Base-by-base conservation (phyloP, 2,888 invertebrate genomes). In the Odontomyia ornata region DNA sequence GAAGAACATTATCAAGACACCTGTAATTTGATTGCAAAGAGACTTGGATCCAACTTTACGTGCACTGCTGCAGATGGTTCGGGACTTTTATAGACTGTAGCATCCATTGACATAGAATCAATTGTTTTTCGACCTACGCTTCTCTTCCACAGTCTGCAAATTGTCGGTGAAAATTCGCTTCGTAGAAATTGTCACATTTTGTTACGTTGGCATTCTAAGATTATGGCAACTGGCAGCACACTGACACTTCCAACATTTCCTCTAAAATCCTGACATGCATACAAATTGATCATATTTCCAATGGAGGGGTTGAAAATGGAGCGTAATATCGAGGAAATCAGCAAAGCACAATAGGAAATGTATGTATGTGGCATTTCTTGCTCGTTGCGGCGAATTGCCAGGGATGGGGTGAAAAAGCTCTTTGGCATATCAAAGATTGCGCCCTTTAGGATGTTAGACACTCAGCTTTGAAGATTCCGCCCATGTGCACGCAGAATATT, bases 241-340 rank as follows among this genome's bases (percentile, higher is more conserved):
- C 7, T 9, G 52, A 60, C 13, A 18, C 27, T 60, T 60, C 7
- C 21, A 60, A 60, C 23, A 60, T 60, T 18, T 23, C 21, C 21
- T 11, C n/a, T 60, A 60, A 67, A 67, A 11, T 43, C 43, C 23
- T 67, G 67, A 67, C 67, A 18, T 43, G 67, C 36, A 67, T 67
- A 67, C n/a, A 36, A 67, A 67, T 36, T 67, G 67, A 25, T 46
- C 30, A 64, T 64, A 28, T 64, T 30, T 11, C 1, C 64, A 4
- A 36, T 21, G 28, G n/a, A 25, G n/a, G 64, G 28, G 28, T 28
- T n/a, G 64, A 64, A 64, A 27, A 28, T 28, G 15, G 28, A 28
- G 13, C 4, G 5, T 11, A 28, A 64, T 25, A 64, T 28, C 64
- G 28, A 64, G n/a, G 30, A 64, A 64, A 64, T 64, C 64, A 64